Conservation (phyloP, 2,888 invertebrate species). For the Sinopyrophorus schimmeli region DNA sequence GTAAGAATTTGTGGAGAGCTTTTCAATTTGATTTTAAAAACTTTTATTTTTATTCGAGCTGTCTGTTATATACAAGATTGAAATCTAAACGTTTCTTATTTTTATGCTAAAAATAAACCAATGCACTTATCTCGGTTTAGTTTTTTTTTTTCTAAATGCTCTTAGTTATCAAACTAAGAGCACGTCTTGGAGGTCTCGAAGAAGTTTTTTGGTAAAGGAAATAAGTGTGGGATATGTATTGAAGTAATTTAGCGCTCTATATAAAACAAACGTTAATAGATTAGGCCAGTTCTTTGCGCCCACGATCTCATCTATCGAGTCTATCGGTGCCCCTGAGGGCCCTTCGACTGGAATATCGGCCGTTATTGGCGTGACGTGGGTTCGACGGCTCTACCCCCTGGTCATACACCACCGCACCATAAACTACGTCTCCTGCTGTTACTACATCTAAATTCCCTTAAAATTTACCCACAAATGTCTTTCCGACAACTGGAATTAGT, state of each 20-base stretch:
- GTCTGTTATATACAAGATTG: no score
- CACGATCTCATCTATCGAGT: conserved; percentile 39
- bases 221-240: no score
- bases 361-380: conserved; percentile 44
- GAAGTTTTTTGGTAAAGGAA: no score
- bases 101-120: no score
- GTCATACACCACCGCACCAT: conserved; percentile 37
- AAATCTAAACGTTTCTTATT: no score
- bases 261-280: conserved; percentile 26
- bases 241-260: conserved; percentile 20
- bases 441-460: conserved; percentile 37
- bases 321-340: conserved; percentile 39
- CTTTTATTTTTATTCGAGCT: no score
- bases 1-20: conserved; percentile 6
- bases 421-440: conserved; percentile 37
- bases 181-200: no score
- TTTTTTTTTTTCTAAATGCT: no score
- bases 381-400: conserved; percentile 40
- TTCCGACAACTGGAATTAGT: conserved; percentile 23
- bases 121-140: no score
- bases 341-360: conserved; percentile 39
- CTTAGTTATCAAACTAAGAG: no score
- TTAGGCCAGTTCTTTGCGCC: conserved; percentile 32
- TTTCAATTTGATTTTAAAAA: no score
- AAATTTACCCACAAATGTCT: conserved; percentile 30